Conservation (phyloP, 2,888 invertebrate genomes). For the Drosophila mimica region DNA sequence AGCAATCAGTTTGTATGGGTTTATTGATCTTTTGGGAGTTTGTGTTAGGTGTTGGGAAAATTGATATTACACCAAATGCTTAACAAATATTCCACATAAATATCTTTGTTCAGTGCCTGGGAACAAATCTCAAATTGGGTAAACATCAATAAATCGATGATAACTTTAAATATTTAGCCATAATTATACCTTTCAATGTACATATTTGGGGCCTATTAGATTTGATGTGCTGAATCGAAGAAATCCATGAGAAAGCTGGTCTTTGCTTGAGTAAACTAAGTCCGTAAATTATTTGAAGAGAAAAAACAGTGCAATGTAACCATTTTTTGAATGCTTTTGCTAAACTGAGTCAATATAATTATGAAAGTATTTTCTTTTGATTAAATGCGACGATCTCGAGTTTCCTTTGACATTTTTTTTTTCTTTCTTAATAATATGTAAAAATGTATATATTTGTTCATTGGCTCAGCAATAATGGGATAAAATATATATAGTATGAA, state of each 20-base stretch:
- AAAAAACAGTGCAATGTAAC: not conserved
- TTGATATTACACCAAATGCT: slow-evolving; percentile 59
- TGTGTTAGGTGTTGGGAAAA: slow-evolving; percentile 67
- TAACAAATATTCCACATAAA: slow-evolving; percentile 51
- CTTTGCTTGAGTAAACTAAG: not conserved
- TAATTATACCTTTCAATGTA: slow-evolving; percentile 1
- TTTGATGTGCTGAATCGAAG: not conserved
- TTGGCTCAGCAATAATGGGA: not conserved
- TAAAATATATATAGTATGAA: not conserved
- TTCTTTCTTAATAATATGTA: not conserved
- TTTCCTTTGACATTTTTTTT: not conserved
- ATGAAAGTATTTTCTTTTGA: not conserved
- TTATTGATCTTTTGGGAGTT: slow-evolving; percentile 68
- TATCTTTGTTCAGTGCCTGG: slow-evolving; percentile 42
- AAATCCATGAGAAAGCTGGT: slow-evolving; percentile 1
- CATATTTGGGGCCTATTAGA: slow-evolving; percentile 25
- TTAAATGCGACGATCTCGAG: not conserved
- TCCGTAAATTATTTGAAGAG: not conserved
- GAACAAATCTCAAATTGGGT: slow-evolving; percentile 35
- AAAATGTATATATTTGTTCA: not conserved
- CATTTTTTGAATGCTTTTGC: not conserved
- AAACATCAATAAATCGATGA: slow-evolving; percentile 32
- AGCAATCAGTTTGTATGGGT: slow-evolving; percentile 57
- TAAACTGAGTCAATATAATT: not conserved
- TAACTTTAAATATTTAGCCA: slow-evolving; percentile 10